Conservation (phyloP, 2,888 invertebrate genomes). For the Rhagonycha fulva region DNA sequence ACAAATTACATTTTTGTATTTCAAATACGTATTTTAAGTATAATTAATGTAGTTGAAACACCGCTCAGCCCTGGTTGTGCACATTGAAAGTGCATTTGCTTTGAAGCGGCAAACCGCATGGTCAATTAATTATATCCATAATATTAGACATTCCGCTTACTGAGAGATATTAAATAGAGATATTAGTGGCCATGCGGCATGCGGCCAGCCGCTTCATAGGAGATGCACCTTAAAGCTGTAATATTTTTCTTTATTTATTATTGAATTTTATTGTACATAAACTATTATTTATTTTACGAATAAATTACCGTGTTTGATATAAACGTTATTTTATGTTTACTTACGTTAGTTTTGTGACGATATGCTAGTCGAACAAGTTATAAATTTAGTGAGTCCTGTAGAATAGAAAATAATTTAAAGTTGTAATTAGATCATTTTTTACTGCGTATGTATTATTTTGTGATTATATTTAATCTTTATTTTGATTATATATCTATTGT, state of each 20-base stretch:
- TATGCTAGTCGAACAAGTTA: constrained; percentile 6
- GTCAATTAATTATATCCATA: too few species aligned
- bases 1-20: too few species aligned
- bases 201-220: too few species aligned
- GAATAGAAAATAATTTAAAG: neutral
- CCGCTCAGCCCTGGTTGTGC: too few species aligned
- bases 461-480: constrained; percentile 4
- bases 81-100: too few species aligned
- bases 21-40: too few species aligned
- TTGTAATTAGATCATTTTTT: neutral
- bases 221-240: neutral
- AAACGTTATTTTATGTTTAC: neutral
- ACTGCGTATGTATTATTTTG: constrained; percentile 8
- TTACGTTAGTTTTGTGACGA: constrained; percentile 1
- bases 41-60: too few species aligned
- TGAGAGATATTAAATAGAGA: too few species aligned
- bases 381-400: neutral
- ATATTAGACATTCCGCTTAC: too few species aligned
- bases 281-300: neutral
- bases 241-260: neutral
- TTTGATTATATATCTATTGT: neutral
- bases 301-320: neutral
- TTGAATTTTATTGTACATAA: neutral
- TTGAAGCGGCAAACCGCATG: too few species aligned
- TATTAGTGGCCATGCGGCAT: too few species aligned